Conservation (phyloP, 2,797 vertebrate species). For the Chromis chromis region DNA sequence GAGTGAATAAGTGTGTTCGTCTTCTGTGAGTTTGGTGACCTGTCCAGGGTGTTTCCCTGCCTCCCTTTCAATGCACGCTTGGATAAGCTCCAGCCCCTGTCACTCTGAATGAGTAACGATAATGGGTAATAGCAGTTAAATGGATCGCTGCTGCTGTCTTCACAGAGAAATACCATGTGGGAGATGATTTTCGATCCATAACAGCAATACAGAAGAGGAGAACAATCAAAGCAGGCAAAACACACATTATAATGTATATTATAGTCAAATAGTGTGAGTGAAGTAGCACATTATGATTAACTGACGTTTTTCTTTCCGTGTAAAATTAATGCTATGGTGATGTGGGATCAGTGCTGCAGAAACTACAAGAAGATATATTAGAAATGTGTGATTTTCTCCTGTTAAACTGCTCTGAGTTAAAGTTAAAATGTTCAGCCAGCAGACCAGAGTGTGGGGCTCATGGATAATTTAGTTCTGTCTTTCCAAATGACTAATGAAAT, state of each 20-base stretch:
- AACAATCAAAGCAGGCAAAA: not conserved
- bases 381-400: slow-evolving; percentile 12
- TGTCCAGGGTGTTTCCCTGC: not conserved
- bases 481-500: slow-evolving; percentile 56
- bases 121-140: not conserved
- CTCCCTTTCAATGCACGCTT: not conserved
- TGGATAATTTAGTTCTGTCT: slow-evolving; percentile 51
- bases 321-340: not conserved
- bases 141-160: not conserved
- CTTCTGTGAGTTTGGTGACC: not conserved
- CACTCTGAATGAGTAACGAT: slow-evolving; percentile 32
- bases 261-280: not conserved
- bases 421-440: slow-evolving; percentile 32
- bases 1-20: not conserved
- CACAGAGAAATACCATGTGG: not conserved
- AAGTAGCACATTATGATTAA: not conserved
- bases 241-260: not conserved
- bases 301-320: not conserved
- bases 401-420: slow-evolving; percentile 4
- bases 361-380: not conserved
- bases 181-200: not conserved
- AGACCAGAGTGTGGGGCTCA: slow-evolving; percentile 21
- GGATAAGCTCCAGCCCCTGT: slow-evolving; percentile 10
- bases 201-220: not conserved
- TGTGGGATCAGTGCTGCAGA: not conserved